phyloP scores from a whole-genome alignment of 2,888 invertebrate species.

The Torymus aiolomorphi region DNA sequence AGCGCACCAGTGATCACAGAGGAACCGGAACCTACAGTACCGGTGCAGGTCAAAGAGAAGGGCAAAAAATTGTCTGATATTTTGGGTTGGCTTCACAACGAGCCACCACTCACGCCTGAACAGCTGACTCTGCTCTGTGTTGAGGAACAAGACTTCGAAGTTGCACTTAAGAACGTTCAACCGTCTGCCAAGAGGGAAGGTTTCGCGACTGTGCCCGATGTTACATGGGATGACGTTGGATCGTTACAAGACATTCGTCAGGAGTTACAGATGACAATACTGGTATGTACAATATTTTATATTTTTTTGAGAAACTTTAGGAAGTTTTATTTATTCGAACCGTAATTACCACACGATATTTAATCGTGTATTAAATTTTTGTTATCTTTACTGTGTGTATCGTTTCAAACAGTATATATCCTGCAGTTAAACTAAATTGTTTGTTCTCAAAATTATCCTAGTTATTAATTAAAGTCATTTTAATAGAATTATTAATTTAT shows the following conservation, averaged over 20 bases:
- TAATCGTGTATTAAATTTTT: background rate
- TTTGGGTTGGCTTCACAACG: conserved; percentile 81
- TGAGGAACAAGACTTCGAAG: conserved; percentile 85
- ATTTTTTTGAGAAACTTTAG: background rate
- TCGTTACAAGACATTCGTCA: conserved; percentile 91
- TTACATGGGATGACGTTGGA: conserved; percentile 97
- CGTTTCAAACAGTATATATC: too few species aligned
- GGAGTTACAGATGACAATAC: conserved; percentile 92
- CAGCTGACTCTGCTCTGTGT: conserved; percentile 83
- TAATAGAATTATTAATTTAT: background rate
- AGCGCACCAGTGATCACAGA: background rate
- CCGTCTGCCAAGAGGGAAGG: conserved; percentile 98
- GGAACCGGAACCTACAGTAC: too few species aligned
- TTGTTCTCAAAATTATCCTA: too few species aligned
- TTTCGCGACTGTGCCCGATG: conserved; percentile 97
- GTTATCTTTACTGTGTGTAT: too few species aligned
- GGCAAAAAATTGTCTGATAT: conserved; percentile 77
- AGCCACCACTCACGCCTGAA: conserved; percentile 80
- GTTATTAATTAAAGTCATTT: too few species aligned
- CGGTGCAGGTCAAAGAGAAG: conserved; percentile 24
- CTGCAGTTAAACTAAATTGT: too few species aligned
- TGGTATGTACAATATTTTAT: conserved; percentile 77
- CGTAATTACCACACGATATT: background rate
- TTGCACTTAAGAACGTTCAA: conserved; percentile 88
- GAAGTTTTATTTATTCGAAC: background rate